Conservation (phyloP, 2,888 invertebrate genomes). For the Caenorhabditis sp. region DNA sequence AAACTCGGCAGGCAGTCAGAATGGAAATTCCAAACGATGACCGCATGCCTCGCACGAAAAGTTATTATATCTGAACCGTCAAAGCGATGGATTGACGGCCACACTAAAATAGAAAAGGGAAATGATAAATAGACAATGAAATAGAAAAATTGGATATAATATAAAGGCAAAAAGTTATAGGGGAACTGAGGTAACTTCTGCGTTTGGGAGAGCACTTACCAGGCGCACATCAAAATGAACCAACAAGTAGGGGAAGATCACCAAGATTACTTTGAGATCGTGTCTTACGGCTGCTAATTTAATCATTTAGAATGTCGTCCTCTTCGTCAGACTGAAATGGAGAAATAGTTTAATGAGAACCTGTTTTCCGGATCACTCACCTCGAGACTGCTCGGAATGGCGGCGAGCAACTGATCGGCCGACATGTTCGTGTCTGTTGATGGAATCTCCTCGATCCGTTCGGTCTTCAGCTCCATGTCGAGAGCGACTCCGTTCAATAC, state of each 20-base stretch:
- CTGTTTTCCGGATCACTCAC: conserved; percentile 6
- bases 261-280: conserved; percentile 24
- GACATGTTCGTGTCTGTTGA: conserved; percentile 55
- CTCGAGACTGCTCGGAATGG: conserved; percentile 47
- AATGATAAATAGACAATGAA: background rate
- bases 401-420: conserved; percentile 47
- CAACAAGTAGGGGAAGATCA: conserved; percentile 33
- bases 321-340: conserved; percentile 58
- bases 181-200: conserved; percentile 26
- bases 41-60: background rate
- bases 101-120: background rate
- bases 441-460: conserved; percentile 39
- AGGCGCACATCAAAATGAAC: conserved; percentile 22
- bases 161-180: background rate
- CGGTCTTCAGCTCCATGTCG: conserved; percentile 52
- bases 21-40: background rate
- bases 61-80: background rate
- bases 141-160: background rate
- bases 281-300: background rate
- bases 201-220: conserved; percentile 23
- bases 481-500: conserved; percentile 38
- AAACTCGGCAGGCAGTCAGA: conserved; percentile 10
- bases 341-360: too few species aligned
- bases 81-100: background rate
- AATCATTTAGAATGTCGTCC: conserved; percentile 47